Evolutionary conservation across 2,888 invertebrate species (phyloP), one percentile per base, ranked within the genome.

Genomic region (Temnothorax ravouxi): DNA sequence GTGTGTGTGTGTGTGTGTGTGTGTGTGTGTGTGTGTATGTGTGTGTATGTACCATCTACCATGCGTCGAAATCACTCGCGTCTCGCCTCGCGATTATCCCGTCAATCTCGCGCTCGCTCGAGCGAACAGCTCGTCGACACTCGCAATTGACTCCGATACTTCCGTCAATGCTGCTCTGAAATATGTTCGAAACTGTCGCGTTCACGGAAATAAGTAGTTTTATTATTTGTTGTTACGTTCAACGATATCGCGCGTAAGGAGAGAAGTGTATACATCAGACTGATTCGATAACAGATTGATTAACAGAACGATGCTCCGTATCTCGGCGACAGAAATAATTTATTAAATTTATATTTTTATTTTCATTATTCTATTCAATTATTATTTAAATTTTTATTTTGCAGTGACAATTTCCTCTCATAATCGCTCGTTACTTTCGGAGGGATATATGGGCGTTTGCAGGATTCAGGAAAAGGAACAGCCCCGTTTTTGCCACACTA

Each of bases 61-160:
- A 71, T 47, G 71, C 79, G 71, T 80, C 71, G 79, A 80, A 80
- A 80, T 80, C 79, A 80, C 79, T 80, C 25, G 79, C 59, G 34
- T 71, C 71, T 80, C 47, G 71, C 71, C 25, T 59, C 69, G 79
- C 79, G 79, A 80, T 80, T 80, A 80, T 80, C 71, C 59, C 71
- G 71, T 80, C 79, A 80, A 80, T 80, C 69, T 79, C 47, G 38
- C 52, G 41, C 66, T 66, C 69, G 69, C 38, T 79, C 69, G 56
- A 69, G 69, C 69, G 69, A 79, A 54, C 56, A 79, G 18, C 56
- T 13, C 69, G 79, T 54, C 59, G 69, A 69, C 69, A 47, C 69
- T 41, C 59, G 59, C 69, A 59, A 69, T 69, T 13, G 59, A 69
- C 59, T 47, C 18, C 18, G 71, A 71, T 38, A 59, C 61, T 80